A percentile compares a stretch with the other conserved stretches of the same genome.
phyloP scores from a whole-genome alignment of 1,140 invertebrate species.

The Muscidifurax raptorellus region DNA sequence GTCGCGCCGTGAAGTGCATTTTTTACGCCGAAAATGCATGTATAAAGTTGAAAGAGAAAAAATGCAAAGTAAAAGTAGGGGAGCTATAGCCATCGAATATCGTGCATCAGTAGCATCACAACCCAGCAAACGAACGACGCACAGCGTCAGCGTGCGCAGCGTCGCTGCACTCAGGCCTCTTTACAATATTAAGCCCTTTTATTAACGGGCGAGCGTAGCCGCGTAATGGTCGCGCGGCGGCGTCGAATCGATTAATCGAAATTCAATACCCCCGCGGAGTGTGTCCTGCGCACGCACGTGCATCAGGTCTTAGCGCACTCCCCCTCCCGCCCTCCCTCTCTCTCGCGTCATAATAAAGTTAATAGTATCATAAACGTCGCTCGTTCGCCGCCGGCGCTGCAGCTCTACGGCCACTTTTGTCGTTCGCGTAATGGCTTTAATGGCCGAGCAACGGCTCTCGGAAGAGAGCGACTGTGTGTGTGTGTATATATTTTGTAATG shows the following conservation, averaged over 20 bases:
- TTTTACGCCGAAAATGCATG: not conserved
- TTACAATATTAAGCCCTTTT: constrained; percentile 64
- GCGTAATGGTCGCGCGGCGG: constrained; percentile 55
- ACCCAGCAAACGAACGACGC: not conserved
- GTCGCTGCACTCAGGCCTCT: constrained; percentile 49
- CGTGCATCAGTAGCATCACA: not conserved
- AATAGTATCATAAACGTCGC: constrained; percentile 68
- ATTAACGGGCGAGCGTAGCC: constrained; percentile 60
- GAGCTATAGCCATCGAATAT: not conserved
- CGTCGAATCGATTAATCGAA: constrained; percentile 68
- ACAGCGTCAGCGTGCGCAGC: constrained; percentile 25
- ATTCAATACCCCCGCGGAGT: constrained; percentile 61
- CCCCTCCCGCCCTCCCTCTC: constrained; percentile 36
- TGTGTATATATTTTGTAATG: constrained; percentile 39
- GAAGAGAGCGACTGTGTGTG: not conserved
- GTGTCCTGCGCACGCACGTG: not conserved
- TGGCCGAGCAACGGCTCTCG: not conserved
- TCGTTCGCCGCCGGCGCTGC: constrained; percentile 49
- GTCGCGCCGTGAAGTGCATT: not conserved
- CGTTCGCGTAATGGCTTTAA: constrained; percentile 45
- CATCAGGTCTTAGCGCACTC: not conserved
- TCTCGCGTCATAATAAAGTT: constrained; percentile 63
- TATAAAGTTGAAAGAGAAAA: not conserved
- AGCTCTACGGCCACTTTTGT: constrained; percentile 61
- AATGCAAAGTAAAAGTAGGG: not conserved